Evolutionary conservation across 2,113 vertebrate genomes (phyloP).

Genomic region (Elachura formosa): DNA sequence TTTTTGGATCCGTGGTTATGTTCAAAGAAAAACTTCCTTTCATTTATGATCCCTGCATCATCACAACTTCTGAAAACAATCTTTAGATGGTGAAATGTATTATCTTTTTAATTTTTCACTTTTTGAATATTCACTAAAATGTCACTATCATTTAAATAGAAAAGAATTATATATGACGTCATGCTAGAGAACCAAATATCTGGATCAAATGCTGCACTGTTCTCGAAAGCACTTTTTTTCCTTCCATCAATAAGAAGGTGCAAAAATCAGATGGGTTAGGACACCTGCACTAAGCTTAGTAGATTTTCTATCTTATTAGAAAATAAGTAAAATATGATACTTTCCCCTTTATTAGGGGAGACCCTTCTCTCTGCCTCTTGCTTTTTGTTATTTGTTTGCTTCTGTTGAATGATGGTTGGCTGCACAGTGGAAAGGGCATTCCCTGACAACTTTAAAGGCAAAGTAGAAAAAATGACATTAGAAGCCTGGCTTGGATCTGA

Average conservation of each 20-base stretch:
- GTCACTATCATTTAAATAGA: neutral
- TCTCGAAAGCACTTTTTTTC: neutral
- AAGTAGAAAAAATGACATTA: constrained; percentile 85
- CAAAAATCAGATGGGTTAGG: neutral
- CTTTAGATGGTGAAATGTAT: neutral
- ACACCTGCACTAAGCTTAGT: neutral
- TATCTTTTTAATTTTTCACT: neutral
- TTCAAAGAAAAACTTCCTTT: constrained; percentile 26
- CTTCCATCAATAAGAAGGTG: neutral
- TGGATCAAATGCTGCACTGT: neutral
- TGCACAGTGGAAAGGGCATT: constrained; percentile 80
- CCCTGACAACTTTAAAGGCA: constrained; percentile 85
- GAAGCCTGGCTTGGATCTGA: constrained; percentile 85
- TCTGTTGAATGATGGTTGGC: constrained; percentile 68
- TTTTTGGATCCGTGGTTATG: neutral
- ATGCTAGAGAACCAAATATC: neutral
- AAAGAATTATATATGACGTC: neutral
- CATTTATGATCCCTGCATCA: neutral
- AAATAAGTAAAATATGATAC: constrained; percentile 40
- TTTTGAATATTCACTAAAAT: neutral
- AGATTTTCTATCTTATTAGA: constrained; percentile 22
- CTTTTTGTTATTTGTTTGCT: constrained; percentile 70
- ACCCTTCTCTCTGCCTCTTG: neutral
- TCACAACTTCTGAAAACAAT: neutral
- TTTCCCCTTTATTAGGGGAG: neutral